A percentile compares a stretch with the other conserved stretches of the same genome.
These are phyloP conservation scores for Perdita meconis DNA, from an alignment of 2,888 invertebrate genomes.

Conservation along the genomic window DNA sequence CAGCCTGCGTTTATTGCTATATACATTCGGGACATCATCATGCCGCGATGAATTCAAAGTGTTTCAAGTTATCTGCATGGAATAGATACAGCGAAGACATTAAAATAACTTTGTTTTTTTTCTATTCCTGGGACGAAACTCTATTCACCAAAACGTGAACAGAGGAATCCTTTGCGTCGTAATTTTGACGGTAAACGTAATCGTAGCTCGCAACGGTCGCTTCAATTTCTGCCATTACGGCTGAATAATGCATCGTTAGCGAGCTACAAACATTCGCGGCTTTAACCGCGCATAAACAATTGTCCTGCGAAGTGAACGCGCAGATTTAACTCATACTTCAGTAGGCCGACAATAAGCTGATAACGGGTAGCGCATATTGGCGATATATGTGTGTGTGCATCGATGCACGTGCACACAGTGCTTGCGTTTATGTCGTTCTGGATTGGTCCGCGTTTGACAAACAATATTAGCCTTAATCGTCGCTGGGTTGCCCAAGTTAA, in stretches of 20 bases:
- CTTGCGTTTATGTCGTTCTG: conserved; percentile 5
- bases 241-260: conserved; percentile 51
- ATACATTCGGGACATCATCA: too few relatives aligned
- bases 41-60: neutral
- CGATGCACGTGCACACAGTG: conserved; percentile 24
- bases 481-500: conserved; percentile 17
- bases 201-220: conserved; percentile 13
- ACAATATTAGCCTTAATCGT: conserved; percentile 28
- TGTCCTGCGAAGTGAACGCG: conserved; percentile 38
- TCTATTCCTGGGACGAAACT: neutral
- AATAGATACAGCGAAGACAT: too few relatives aligned
- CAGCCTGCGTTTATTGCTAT: too few relatives aligned
- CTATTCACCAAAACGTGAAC: neutral
- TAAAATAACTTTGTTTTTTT: neutral
- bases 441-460: conserved; percentile 10
- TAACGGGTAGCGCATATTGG: conserved; percentile 41
- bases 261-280: conserved; percentile 32
- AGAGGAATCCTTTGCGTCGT: conserved; percentile 5
- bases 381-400: neutral
- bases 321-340: conserved; percentile 50
- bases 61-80: too few relatives aligned
- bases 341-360: conserved; percentile 49
- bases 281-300: conserved; percentile 48
- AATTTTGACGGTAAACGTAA: conserved; percentile 25
- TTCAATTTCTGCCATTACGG: conserved; percentile 28